phyloP scores from a whole-genome alignment of 2,113 vertebrate genomes.

The Callaeas wilsoni region DNA sequence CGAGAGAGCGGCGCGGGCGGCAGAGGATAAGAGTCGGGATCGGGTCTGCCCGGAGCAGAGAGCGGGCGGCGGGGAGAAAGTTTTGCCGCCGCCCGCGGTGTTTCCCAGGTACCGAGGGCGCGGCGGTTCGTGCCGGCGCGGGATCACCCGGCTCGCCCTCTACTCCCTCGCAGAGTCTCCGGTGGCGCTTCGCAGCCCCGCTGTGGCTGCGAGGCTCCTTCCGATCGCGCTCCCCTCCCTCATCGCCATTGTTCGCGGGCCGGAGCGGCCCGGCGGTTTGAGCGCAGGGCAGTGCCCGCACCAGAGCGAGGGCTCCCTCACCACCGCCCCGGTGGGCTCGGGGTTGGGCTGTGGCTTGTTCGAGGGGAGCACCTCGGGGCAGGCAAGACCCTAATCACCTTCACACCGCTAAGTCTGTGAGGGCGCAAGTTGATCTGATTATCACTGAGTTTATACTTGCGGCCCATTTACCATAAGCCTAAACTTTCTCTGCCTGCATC shows the following conservation, averaged over 20 bases:
- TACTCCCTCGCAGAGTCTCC: not conserved
- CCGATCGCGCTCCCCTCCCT: not conserved
- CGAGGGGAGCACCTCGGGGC: not conserved
- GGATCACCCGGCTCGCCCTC: not conserved
- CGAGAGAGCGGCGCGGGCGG: not conserved
- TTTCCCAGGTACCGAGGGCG: not conserved
- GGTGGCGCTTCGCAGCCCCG: not conserved
- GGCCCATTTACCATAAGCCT: not conserved
- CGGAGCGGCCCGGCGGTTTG: not conserved
- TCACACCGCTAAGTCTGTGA: not conserved
- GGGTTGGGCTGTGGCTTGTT: not conserved
- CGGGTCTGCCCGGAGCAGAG: not conserved
- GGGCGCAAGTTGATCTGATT: not conserved
- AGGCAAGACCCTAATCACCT: not conserved
- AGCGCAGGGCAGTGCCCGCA: not conserved
- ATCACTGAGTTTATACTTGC: not conserved
- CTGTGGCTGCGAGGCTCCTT: not conserved
- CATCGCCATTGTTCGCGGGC: slow-evolving; percentile 65
- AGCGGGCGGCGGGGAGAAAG: not conserved
- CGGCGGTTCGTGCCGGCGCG: not conserved
- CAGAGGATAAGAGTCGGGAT: not conserved
- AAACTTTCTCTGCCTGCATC: not conserved
- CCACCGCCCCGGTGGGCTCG: fast-evolving
- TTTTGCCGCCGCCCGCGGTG: not conserved
- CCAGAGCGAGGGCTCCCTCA: not conserved